These are phyloP conservation scores for Laterallus jamaicensis DNA, from an alignment of 2,113 vertebrate species.

Conservation along the genomic window DNA sequence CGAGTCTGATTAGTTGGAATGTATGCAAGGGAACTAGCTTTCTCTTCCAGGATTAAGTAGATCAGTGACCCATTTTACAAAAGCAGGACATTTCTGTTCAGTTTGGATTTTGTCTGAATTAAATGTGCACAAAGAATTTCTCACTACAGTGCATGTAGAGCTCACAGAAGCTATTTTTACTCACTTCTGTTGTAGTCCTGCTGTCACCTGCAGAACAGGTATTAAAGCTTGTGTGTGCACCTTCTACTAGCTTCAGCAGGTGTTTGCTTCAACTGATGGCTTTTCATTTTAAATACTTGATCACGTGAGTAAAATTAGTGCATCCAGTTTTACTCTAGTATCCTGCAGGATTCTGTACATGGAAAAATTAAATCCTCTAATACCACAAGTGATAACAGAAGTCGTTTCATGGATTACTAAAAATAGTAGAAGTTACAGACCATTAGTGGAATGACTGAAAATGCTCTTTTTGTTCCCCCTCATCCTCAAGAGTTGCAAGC, in stretches of 20 bases:
- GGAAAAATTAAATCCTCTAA: not conserved
- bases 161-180: not conserved
- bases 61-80: not conserved
- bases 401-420: not conserved
- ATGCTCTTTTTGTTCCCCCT: rapidly evolving
- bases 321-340: not conserved
- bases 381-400: rapidly evolving
- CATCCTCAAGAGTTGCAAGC: not conserved
- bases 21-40: not conserved
- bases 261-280: not conserved
- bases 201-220: not conserved
- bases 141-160: not conserved
- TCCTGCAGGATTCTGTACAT: no score
- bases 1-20: not conserved
- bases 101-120: not conserved
- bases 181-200: not conserved
- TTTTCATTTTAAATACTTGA: not conserved
- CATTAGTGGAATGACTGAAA: not conserved
- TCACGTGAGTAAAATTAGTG: not conserved
- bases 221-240: not conserved
- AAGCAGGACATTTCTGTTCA: not conserved
- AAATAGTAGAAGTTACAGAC: not conserved
- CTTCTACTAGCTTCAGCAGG: not conserved
- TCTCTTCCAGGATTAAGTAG: not conserved
- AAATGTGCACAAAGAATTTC: not conserved